Evolutionary conservation across 23 tunicate species (phyloP), one percentile per base, ranked within the genome.

Genomic region (Phallusia fumigata): DNA sequence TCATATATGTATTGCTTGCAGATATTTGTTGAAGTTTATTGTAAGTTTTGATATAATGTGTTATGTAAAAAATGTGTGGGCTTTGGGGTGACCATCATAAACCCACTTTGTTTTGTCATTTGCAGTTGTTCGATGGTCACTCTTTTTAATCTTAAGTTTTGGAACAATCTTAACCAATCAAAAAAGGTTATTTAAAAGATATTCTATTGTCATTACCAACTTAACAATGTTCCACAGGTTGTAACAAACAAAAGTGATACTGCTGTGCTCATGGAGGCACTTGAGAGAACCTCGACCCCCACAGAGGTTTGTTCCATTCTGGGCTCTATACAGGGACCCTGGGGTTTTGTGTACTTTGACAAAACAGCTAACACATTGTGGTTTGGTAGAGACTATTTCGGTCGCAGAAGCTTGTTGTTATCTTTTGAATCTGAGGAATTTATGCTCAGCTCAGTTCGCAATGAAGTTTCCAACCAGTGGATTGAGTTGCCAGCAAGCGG

Each of bases 381-480:
- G 79, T 89, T 90, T 65, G 99, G 95, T 8, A 52, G 99, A 50
- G 99, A 95, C 81, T 90, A 90, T 53, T 86, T 95, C 77, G 99
- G 99, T 44, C 64, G 99, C 51, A 75, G 95, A 33, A 90, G 95
- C 72, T 76, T 95, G 50, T 64, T 94, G 36, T 32, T 87, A 34
- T 75, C 83, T 31, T 30, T 32, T 26, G 24, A 53, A 31, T 58
- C 52, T 45, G 32, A 82, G 72, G 52, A 53, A 12, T 15, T 82
- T 83, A 0, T 24, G 22, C 40, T 77, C 83, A 72, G 49, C 87
- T 30, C 83, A 83, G 19, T 86, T 83, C 0, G 86, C 35, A 33
- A 65, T 22, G 34, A 31, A 24, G 30, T 19, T 26, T 33, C 69
- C 36, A 31, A 73, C 3, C 24, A 81, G 0, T 94, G 98, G 98